Evolutionary conservation across 2,797 vertebrate genomes (phyloP), one percentile per base, ranked within the genome.

Genomic region (Sebastolobus altivelis): DNA sequence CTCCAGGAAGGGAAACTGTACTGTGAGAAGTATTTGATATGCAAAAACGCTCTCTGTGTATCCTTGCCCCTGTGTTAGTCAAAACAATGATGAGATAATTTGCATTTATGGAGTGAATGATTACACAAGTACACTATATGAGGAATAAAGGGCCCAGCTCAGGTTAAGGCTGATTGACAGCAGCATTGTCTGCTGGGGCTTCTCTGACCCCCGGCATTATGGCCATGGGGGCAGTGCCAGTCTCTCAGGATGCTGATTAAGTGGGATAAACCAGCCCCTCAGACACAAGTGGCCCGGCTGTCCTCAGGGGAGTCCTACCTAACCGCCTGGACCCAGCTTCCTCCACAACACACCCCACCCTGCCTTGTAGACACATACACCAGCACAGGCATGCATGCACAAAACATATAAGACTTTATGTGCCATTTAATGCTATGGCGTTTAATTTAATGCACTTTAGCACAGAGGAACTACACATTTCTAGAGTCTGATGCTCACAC

Each of bases 141-240:
- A 88, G 90, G 76, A 90, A 93, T 86, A 93, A 94, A 92, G 83
- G 88, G 83, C 81, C 86, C 75, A 84, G 87, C 88, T 92, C 92
- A 94, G 92, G 92, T 94, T 95, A 95, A 95, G 93, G 78, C 93
- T 95, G 95, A 95, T 73, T 94, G 95, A 94, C 94, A 90, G 92
- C 72, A 65, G 72, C 83, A 93, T 95, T 95, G 93, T 95, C 82
- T 92, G 86, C 12, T 54, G 65, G 70, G 82, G 88, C 89, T 94
- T 94, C 93, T 92, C 87, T 93, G 90, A 94, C 92, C 92, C 69
- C 84, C 71, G 83, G 90, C 90, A 93, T 95, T 94, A 94, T 93
- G 89, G 88, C 90, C 79, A 85, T 72, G 89, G 90, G 93, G 93
- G 94, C 92, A 92, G 92, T 92, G 92, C 92, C 93, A 93, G 92